phyloP scores from a whole-genome alignment of 2,113 vertebrate genomes.

The Romanogobio albipinnatus region DNA sequence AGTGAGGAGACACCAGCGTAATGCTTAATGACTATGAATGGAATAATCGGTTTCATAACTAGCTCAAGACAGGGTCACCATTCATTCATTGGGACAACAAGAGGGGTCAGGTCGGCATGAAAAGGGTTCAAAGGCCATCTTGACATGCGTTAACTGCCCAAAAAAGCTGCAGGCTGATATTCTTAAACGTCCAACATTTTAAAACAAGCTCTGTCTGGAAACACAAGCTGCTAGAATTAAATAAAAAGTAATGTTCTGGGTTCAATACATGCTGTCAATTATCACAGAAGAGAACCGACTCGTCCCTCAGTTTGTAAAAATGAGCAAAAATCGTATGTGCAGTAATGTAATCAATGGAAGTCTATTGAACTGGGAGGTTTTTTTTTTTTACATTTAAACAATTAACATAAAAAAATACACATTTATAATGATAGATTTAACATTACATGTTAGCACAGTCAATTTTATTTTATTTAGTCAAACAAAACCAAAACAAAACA shows the following conservation, averaged over 20 bases:
- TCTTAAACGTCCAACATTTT: background rate
- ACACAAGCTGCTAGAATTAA: background rate
- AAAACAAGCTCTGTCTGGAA: background rate
- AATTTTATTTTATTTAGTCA: too few relatives aligned
- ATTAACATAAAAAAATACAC: background rate
- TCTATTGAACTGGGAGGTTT: background rate
- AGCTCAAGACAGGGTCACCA: background rate
- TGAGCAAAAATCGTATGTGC: background rate
- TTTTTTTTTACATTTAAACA: background rate
- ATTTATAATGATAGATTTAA: background rate
- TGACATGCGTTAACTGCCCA: background rate
- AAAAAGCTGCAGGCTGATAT: background rate
- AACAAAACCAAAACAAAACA: too few relatives aligned
- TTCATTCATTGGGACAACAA: background rate
- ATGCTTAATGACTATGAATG: background rate
- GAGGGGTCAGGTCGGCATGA: background rate
- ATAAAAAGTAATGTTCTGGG: background rate
- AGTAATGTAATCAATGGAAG: background rate
- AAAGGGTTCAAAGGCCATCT: too few relatives aligned
- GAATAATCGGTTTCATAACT: background rate
- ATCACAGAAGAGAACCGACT: conserved; percentile 19
- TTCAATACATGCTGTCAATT: background rate
- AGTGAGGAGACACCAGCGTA: background rate
- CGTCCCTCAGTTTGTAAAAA: background rate
- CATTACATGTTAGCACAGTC: background rate